These are phyloP conservation scores for Drosophila neonasuta DNA, from an alignment of 2,888 invertebrate species.

Conservation along the genomic window DNA sequence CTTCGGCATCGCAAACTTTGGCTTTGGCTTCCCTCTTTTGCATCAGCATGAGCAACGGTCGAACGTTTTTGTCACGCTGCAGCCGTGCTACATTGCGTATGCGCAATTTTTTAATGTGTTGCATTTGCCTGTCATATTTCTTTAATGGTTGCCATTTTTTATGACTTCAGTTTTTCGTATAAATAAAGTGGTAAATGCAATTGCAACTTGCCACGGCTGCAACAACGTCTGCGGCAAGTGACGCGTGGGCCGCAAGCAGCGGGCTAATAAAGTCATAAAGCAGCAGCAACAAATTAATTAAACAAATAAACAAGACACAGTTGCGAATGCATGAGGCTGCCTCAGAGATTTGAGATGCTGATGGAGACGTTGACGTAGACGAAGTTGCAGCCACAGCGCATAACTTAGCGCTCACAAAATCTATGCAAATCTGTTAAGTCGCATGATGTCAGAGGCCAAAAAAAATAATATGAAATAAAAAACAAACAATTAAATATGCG, in stretches of 20 bases:
- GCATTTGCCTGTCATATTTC: slow-evolving; percentile 53
- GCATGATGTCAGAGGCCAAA: slow-evolving; percentile 69
- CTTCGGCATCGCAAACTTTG: too few relatives aligned
- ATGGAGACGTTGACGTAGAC: slow-evolving; percentile 2
- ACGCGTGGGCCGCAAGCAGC: slow-evolving; percentile 57
- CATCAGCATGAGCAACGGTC: neutral
- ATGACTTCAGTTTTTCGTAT: slow-evolving; percentile 58
- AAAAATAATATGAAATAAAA: neutral
- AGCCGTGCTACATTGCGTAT: slow-evolving; percentile 61
- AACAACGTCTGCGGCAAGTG: slow-evolving; percentile 22
- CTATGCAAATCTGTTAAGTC: slow-evolving; percentile 65
- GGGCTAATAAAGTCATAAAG: slow-evolving; percentile 67
- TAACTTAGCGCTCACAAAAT: slow-evolving; percentile 30
- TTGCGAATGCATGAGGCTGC: slow-evolving; percentile 9
- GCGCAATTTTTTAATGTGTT: slow-evolving; percentile 64
- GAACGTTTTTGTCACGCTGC: neutral
- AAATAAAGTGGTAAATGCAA: slow-evolving; percentile 48
- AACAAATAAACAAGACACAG: slow-evolving; percentile 57
- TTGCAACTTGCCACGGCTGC: slow-evolving; percentile 37
- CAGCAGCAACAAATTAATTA: slow-evolving; percentile 70
- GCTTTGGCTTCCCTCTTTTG: slow-evolving; percentile 22
- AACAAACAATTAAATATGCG: slow-evolving; percentile 4
- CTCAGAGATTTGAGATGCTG: slow-evolving; percentile 16
- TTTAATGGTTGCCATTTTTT: slow-evolving; percentile 62
- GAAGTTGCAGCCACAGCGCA: slow-evolving; percentile 25